These are phyloP conservation scores for Trachelus tabidus DNA, from an alignment of 2,888 invertebrate species.

Conservation along the genomic window DNA sequence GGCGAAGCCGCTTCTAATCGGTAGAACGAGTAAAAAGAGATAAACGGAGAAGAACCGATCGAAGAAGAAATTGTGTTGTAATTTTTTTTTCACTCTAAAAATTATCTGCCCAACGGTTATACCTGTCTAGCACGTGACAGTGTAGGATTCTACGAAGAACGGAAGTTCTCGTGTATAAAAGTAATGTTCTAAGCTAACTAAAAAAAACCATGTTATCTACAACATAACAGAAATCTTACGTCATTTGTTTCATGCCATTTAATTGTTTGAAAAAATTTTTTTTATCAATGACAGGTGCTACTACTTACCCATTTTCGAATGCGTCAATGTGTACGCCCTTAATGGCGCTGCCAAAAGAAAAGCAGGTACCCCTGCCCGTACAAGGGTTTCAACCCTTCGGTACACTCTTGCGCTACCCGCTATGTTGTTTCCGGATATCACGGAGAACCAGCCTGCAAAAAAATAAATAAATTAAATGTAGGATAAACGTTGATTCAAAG, in stretches of 20 bases:
- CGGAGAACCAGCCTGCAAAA: slow-evolving; percentile 66
- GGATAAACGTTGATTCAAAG: not conserved
- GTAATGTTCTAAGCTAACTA: not conserved
- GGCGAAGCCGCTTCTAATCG: not conserved
- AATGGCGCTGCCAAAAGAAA: slow-evolving; percentile 61
- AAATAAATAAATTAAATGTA: not conserved
- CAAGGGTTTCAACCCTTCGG: slow-evolving; percentile 59
- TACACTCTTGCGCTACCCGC: slow-evolving; percentile 61
- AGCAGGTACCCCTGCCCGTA: slow-evolving; percentile 60
- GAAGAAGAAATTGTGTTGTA: not conserved
- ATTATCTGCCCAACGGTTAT: not conserved
- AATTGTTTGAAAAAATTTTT: not conserved
- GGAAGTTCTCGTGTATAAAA: not conserved
- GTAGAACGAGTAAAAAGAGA: not conserved
- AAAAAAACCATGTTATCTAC: not conserved
- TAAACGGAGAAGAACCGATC: not conserved
- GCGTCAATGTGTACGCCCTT: slow-evolving; percentile 61
- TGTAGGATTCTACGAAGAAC: not conserved
- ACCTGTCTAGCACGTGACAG: not conserved
- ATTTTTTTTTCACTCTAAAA: not conserved
- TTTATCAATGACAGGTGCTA: not conserved
- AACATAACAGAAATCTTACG: not conserved
- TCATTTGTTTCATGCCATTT: not conserved
- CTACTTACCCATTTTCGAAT: slow-evolving; percentile 63
- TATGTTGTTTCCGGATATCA: slow-evolving; percentile 62